Base-by-base conservation (phyloP, 1,140 invertebrate species). In the Lanistes nyassanus region DNA sequence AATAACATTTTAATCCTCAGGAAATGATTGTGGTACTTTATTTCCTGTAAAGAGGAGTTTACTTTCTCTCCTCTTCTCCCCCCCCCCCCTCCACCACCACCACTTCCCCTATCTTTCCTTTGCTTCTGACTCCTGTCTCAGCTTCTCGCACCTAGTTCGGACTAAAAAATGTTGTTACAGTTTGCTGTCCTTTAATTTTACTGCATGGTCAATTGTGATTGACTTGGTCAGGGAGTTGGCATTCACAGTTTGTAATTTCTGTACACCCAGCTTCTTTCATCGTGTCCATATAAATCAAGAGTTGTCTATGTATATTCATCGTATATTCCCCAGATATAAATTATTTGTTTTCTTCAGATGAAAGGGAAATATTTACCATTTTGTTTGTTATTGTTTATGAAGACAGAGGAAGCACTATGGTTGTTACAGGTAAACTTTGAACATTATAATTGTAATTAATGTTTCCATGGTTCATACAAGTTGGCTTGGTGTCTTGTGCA, bases 211-310 rank as follows among this genome's bases (percentile, higher is more conserved):
- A 26, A 11, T 60, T 60, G 56, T 60, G 56, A 60, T 60, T 60
- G 56, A n/a, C 23, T 60, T 60, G 56, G 56, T 60, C 56, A 60
- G 56, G 56, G 56, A 60, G 29, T 26, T 31, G 29, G 29, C 23
- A 26, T 60, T 26, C 29, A 60, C 56, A 60, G 7, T 2, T 26
- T 34, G 31, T 21, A 64, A 36, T 34, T 60, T 60, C 56, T 60
- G 56, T 60, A 72, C n/a, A 72, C 70, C 70, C 16, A 72, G 70
- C 56, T 72, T 72, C 70, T 72, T 72, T 72, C 70, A 72, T 56
- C 26, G 42, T 62, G 34, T 62, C 21, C 42, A 29, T 67, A 42
- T 36, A 42, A 19, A 67, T 64, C 23, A 67, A 4, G 11, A 67
- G 37, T 47, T 67, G 42, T 67, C 36, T 31, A 67, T 67, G 39